Conservation (phyloP, 2,888 invertebrate species). For the Deilephila elpenor region DNA sequence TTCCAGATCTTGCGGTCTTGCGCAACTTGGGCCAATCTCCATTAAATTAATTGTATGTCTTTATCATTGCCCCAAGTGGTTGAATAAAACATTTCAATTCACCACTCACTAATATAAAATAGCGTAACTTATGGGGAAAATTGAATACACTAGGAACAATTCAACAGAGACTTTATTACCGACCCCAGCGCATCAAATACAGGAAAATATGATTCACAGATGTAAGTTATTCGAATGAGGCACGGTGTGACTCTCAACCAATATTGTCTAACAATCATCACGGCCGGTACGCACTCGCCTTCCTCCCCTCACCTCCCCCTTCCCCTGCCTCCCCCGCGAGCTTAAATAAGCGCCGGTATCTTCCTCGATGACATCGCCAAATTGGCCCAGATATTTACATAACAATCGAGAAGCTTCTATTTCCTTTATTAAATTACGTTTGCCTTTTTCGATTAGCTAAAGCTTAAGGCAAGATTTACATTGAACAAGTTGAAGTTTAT, state of each 20-base stretch:
- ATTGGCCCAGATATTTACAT: conserved; percentile 39
- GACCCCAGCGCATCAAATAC: neutral
- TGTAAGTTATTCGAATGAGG: conserved; percentile 11
- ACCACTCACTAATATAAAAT: too few relatives aligned
- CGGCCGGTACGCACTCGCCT: neutral
- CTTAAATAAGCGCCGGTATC: neutral
- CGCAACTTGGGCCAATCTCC: too few relatives aligned
- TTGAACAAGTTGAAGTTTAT: neutral
- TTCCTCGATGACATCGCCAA: conserved; percentile 21
- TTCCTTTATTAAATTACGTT: conserved; percentile 40
- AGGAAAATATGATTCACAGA: neutral
- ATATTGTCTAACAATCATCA: conserved; percentile 13
- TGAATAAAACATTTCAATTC: too few relatives aligned
- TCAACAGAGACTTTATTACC: neutral
- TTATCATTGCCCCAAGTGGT: too few relatives aligned
- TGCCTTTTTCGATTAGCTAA: conserved; percentile 36
- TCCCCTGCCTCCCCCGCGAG: neutral
- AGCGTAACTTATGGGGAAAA: too few relatives aligned
- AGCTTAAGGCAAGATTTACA: conserved; percentile 13
- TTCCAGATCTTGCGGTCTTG: too few relatives aligned
- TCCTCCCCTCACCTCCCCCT: neutral
- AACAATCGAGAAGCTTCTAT: conserved; percentile 37
- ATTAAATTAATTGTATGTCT: too few relatives aligned
- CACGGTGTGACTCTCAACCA: neutral
- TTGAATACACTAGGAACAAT: neutral